These are phyloP conservation scores for Hedya salicella DNA, from an alignment of 2,888 invertebrate genomes.

Conservation along the genomic window DNA sequence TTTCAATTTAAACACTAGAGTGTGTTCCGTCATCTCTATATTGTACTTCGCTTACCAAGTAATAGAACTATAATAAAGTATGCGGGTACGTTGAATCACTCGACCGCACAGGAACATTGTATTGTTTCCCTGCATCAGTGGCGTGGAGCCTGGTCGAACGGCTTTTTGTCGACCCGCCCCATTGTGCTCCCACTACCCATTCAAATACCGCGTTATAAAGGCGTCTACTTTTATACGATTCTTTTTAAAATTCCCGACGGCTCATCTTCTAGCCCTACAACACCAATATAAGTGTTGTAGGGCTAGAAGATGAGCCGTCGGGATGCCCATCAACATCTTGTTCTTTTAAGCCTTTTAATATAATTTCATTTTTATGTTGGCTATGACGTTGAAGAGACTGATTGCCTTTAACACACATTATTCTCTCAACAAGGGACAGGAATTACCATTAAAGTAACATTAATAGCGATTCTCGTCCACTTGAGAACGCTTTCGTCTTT, in stretches of 20 bases:
- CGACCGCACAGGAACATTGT: constrained; percentile 73
- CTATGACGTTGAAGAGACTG: not conserved
- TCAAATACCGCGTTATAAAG: constrained; percentile 67
- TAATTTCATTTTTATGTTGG: not conserved
- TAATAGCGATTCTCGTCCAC: constrained; percentile 70
- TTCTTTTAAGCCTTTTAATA: not conserved
- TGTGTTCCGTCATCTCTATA: not conserved
- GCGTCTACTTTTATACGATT: constrained; percentile 58
- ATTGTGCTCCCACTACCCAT: constrained; percentile 69
- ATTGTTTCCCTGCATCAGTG: constrained; percentile 71
- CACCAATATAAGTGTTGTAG: constrained; percentile 12
- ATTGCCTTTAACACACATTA: constrained; percentile 30
- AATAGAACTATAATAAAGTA: constrained; percentile 52
- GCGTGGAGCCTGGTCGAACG: constrained; percentile 67
- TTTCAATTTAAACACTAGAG: not conserved
- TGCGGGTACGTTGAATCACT: constrained; percentile 72
- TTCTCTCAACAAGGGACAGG: constrained; percentile 22
- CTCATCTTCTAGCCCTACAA: constrained; percentile 48
- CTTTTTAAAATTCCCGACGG: constrained; percentile 59
- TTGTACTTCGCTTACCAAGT: not conserved
- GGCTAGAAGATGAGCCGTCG: constrained; percentile 53
- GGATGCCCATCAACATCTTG: constrained; percentile 46
- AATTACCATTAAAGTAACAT: constrained; percentile 66
- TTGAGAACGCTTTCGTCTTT: constrained; percentile 74
- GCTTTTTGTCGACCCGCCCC: constrained; percentile 72